A percentile compares a stretch with the other conserved stretches of the same genome.
These are phyloP conservation scores for Caranx melampygus DNA, from an alignment of 2,113 vertebrate species.

Conservation along the genomic window DNA sequence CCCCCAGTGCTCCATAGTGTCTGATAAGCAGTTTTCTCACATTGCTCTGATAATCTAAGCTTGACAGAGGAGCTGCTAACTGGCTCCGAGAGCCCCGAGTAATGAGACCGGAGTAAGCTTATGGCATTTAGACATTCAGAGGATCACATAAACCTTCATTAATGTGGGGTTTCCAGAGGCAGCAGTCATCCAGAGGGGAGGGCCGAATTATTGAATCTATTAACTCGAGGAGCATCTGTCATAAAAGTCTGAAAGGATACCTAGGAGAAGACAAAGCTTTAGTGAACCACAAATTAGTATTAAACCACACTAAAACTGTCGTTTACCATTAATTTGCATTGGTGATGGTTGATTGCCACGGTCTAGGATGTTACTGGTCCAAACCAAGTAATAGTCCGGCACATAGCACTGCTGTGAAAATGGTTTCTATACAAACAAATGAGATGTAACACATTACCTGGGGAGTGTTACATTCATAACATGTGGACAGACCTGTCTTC, in stretches of 20 bases:
- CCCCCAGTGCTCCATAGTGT: not conserved
- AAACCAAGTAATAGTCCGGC: not conserved
- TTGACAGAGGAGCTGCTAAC: slow-evolving; percentile 41
- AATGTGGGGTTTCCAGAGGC: slow-evolving; percentile 37
- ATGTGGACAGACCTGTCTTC: too few species aligned
- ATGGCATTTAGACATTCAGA: slow-evolving; percentile 19
- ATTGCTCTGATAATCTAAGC: slow-evolving; percentile 22
- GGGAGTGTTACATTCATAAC: too few species aligned
- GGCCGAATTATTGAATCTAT: slow-evolving; percentile 59
- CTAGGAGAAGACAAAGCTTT: not conserved
- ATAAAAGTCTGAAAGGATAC: slow-evolving; percentile 39
- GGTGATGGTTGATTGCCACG: not conserved
- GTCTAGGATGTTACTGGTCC: not conserved
- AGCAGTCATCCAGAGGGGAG: slow-evolving; percentile 18
- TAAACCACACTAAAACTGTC: not conserved
- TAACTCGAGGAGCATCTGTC: slow-evolving; percentile 41
- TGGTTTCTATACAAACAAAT: too few species aligned
- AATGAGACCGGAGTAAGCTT: slow-evolving; percentile 38
- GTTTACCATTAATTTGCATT: not conserved
- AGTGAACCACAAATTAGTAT: slow-evolving; percentile 9
- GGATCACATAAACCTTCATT: slow-evolving; percentile 60
- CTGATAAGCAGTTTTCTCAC: slow-evolving; percentile 10
- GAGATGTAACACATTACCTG: not conserved
- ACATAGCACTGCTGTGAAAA: not conserved
- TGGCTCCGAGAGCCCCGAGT: slow-evolving; percentile 38